phyloP scores from a whole-genome alignment of 2,113 vertebrate genomes.

The Prietella phreatophila region DNA sequence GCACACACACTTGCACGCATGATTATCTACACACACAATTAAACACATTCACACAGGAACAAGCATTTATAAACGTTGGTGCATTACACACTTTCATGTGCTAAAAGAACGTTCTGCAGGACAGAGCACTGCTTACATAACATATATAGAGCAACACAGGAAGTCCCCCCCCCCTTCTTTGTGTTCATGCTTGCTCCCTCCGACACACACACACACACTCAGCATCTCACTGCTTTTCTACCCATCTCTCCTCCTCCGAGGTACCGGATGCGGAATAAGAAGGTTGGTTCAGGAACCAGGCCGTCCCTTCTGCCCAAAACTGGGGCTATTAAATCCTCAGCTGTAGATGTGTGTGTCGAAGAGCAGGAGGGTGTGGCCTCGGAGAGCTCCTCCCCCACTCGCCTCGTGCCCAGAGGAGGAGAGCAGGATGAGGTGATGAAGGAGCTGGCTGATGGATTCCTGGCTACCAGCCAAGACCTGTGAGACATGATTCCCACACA shows the following conservation, averaged over 20 bases:
- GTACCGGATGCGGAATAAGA: conserved; percentile 93
- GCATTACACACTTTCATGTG: background rate
- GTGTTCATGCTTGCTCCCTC: conserved; percentile 5
- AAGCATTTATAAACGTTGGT: background rate
- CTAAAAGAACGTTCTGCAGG: background rate
- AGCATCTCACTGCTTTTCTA: conserved; percentile 30
- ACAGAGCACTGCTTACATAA: background rate
- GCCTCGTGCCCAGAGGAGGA: conserved; percentile 82
- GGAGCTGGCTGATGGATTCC: conserved; percentile 71
- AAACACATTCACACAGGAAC: background rate
- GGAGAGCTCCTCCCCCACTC: conserved; percentile 74
- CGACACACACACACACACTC: background rate
- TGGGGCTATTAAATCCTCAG: conserved; percentile 69
- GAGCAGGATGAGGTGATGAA: conserved; percentile 85
- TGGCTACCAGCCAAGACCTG: conserved; percentile 63
- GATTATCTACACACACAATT: background rate
- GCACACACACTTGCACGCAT: conserved; percentile 37
- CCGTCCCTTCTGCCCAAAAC: conserved; percentile 80
- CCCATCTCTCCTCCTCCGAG: conserved; percentile 60
- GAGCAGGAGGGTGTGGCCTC: conserved; percentile 76
- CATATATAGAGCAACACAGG: too few relatives aligned
- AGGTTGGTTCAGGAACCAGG: conserved; percentile 82
- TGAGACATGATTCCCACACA: background rate
- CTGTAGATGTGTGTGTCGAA: conserved; percentile 74
- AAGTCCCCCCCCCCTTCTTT: too few relatives aligned